Evolutionary conservation across 2,113 vertebrate species (phyloP), one percentile per base, ranked within the genome.

Genomic region (Notarius quadriscutis): DNA sequence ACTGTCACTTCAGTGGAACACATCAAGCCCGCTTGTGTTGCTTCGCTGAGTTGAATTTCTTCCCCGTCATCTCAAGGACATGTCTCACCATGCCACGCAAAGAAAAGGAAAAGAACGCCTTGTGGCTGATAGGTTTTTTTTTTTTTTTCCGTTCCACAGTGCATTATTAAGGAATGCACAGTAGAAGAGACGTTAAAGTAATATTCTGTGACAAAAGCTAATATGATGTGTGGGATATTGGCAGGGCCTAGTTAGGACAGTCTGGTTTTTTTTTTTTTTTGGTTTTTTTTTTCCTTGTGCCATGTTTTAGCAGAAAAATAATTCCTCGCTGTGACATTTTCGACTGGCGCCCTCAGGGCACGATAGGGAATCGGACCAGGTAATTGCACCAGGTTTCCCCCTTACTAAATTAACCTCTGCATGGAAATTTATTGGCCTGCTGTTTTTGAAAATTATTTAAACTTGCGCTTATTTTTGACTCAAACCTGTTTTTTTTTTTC

Each of bases 381-480:
- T 95, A 95, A 95, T 95, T 95, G 94, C 89, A 11, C 80, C 78
- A 89, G 93, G 93, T 93, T 94, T 93, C 91, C 92, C 92, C 93
- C 92, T 81, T 93, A 83, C 94, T 93, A 95, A 95, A 95, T 95
- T 94, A 95, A 95, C 94, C 95, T 93, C 94, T 93, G 93, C 93
- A 92, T 89, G 88, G 91, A 93, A 95, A 95, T 95, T 93, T 94
- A 94, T 95, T 93, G 94, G 93, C 93, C 86, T 92, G 92, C 89
- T 93, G 89, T 93, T 93, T 92, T 91, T 90, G 69, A 82, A 93
- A 94, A 94, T 95, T 94, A 95, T 96, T 95, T 94, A 94, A 96
- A 95, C 89, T 92, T 90, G 89, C 84, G 57, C 90, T 94, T 94
- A 93, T 94, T 93, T 93, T 85, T 50, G 72, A 86, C 17, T 81